phyloP scores from a whole-genome alignment of 1,140 invertebrate genomes.

The Brachionus plicatilis region DNA sequence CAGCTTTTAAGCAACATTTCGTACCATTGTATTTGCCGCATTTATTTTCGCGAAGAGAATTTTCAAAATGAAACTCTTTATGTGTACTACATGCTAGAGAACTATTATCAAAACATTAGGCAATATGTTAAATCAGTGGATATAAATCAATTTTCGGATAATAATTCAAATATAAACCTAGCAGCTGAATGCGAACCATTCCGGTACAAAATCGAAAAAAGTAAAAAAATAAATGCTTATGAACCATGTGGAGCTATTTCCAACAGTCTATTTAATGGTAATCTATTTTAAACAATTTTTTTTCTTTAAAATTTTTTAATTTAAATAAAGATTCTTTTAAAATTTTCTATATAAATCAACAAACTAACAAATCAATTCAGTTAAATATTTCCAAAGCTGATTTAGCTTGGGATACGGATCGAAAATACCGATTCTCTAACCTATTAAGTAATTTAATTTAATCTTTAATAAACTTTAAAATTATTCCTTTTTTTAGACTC shows the following conservation, averaged over 20 bases:
- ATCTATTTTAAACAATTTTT: slow-evolving; percentile 43
- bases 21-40: slow-evolving; percentile 1
- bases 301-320: no score
- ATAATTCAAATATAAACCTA: slow-evolving; percentile 43
- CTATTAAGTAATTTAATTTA: not conserved
- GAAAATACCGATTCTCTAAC: slow-evolving; percentile 65
- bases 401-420: slow-evolving; percentile 89
- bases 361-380: slow-evolving; percentile 45
- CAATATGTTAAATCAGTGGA: slow-evolving; percentile 95
- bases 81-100: slow-evolving; percentile 93
- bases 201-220: slow-evolving; percentile 50
- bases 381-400: slow-evolving; percentile 89
- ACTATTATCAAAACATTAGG: slow-evolving; percentile 97
- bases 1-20: slow-evolving; percentile 66
- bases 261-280: slow-evolving; percentile 93
- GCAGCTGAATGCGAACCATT: slow-evolving; percentile 54
- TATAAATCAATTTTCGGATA: slow-evolving; percentile 85
- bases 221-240: slow-evolving; percentile 41
- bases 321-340: not conserved
- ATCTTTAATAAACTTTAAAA: not conserved
- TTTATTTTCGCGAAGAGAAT: slow-evolving; percentile 38
- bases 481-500: not conserved
- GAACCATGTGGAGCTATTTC: slow-evolving; percentile 97
- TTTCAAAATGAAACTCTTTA: slow-evolving; percentile 72
- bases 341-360: not conserved